Conservation (phyloP, 2,888 invertebrate species). For the Ethmia dodecea region DNA sequence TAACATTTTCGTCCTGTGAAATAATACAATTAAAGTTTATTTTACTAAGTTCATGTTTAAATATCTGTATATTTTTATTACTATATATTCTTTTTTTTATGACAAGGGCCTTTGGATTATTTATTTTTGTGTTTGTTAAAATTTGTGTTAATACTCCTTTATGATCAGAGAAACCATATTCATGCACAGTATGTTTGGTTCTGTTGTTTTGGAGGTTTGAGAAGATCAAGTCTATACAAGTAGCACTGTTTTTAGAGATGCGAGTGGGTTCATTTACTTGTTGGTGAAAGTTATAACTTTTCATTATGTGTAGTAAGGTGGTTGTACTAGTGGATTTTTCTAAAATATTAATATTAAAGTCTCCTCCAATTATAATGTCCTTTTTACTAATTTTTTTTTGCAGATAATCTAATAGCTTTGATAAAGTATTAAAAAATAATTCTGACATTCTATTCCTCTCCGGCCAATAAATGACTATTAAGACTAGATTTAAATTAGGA, state of each 20-base stretch:
- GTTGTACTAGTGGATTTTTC: neutral
- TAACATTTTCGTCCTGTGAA: neutral
- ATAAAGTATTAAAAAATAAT: neutral
- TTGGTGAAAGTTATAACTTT: neutral
- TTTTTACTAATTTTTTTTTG: neutral
- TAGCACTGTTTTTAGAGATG: neutral
- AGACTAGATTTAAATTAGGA: neutral
- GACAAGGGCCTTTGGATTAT: neutral
- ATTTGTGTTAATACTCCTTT: neutral
- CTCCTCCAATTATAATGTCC: neutral
- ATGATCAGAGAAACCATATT: neutral
- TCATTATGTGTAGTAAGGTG: neutral
- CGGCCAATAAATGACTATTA: neutral
- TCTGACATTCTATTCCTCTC: neutral
- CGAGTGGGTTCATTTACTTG: neutral
- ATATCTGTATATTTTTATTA: neutral
- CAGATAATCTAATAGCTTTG: neutral
- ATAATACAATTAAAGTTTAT: neutral
- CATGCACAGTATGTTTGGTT: neutral
- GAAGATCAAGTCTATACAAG: neutral
- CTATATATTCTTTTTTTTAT: neutral
- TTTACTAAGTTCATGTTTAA: neutral
- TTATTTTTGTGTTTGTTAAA: neutral
- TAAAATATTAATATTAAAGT: neutral
- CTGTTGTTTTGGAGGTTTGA: neutral